A percentile compares a stretch with the other conserved stretches of the same genome.
Evolutionary conservation across 2,888 invertebrate species (phyloP).

Genomic region (Conistra vaccinii): DNA sequence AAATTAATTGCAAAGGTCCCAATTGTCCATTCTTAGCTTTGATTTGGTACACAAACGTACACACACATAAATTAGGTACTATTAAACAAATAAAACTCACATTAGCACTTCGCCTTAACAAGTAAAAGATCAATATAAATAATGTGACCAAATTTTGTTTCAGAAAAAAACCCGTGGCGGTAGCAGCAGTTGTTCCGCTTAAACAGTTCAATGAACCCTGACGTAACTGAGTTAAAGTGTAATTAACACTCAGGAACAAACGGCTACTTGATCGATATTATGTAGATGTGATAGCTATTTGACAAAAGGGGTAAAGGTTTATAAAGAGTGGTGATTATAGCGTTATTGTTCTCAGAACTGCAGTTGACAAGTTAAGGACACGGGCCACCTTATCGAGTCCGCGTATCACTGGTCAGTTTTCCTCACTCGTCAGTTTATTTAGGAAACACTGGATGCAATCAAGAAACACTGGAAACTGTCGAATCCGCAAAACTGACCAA

Average conservation of each 20-base stretch:
- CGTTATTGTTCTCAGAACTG: background rate
- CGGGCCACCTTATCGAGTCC: no score
- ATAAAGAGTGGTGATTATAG: background rate
- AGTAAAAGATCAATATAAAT: constrained; percentile 63
- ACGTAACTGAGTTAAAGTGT: constrained; percentile 46
- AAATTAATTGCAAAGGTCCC: background rate
- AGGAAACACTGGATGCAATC: no score
- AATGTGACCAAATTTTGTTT: constrained; percentile 55
- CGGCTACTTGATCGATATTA: constrained; percentile 5
- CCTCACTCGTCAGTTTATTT: background rate
- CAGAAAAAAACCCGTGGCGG: constrained; percentile 40
- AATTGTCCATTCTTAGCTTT: background rate
- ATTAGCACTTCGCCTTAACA: constrained; percentile 63
- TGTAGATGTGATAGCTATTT: constrained; percentile 22
- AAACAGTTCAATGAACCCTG: constrained; percentile 36
- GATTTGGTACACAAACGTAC: background rate
- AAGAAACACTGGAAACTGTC: no score
- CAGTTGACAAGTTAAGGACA: background rate
- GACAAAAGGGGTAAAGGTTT: background rate
- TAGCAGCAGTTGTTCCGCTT: constrained; percentile 50
- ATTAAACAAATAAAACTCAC: background rate
- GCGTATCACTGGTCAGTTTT: background rate
- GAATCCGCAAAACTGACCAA: background rate
- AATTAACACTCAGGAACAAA: constrained; percentile 42
- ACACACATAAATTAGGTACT: background rate